A percentile compares a stretch with the other conserved stretches of the same genome.
phyloP scores from a whole-genome alignment of 1,140 invertebrate species.

The Drosophila kikkawai region DNA sequence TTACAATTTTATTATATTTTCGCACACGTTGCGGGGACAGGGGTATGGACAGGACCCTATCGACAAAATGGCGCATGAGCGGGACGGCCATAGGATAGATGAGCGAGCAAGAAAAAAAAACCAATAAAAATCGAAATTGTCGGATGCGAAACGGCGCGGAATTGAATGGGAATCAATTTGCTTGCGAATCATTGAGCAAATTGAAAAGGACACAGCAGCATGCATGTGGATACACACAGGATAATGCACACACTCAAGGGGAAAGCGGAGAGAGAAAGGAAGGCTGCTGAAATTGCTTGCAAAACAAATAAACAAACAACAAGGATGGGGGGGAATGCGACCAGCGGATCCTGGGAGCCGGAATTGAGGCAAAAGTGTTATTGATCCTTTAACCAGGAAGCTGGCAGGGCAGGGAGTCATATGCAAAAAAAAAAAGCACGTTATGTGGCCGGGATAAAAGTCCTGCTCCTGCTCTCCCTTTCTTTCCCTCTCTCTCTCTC shows the following conservation, averaged over 20 bases:
- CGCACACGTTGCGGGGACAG: slow-evolving; percentile 32
- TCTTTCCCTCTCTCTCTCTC: background rate
- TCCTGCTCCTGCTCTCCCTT: slow-evolving; percentile 8
- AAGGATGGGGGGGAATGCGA: slow-evolving; percentile 20
- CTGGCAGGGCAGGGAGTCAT: slow-evolving; percentile 8
- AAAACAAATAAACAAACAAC: slow-evolving; percentile 79
- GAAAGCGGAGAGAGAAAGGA: slow-evolving; percentile 2
- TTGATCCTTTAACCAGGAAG: slow-evolving; percentile 72
- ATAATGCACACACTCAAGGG: slow-evolving; percentile 29
- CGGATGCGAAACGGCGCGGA: slow-evolving; percentile 79
- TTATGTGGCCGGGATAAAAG: slow-evolving; percentile 40
- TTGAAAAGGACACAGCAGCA: slow-evolving; percentile 78
- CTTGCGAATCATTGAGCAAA: slow-evolving; percentile 85
- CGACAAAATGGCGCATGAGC: slow-evolving; percentile 71
- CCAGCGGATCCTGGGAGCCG: slow-evolving; percentile 48
- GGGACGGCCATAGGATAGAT: slow-evolving; percentile 10
- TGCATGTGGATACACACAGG: slow-evolving; percentile 46
- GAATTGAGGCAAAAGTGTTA: slow-evolving; percentile 81
- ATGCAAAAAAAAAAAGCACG: slow-evolving; percentile 73
- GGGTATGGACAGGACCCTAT: slow-evolving; percentile 24
- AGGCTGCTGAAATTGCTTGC: slow-evolving; percentile 77
- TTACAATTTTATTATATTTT: slow-evolving; percentile 83
- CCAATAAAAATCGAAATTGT: slow-evolving; percentile 84
- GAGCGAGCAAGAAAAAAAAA: slow-evolving; percentile 59
- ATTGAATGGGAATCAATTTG: slow-evolving; percentile 85